Evolutionary conservation across 2,113 vertebrate genomes (phyloP).

Genomic region (Perognathus longimembris): DNA sequence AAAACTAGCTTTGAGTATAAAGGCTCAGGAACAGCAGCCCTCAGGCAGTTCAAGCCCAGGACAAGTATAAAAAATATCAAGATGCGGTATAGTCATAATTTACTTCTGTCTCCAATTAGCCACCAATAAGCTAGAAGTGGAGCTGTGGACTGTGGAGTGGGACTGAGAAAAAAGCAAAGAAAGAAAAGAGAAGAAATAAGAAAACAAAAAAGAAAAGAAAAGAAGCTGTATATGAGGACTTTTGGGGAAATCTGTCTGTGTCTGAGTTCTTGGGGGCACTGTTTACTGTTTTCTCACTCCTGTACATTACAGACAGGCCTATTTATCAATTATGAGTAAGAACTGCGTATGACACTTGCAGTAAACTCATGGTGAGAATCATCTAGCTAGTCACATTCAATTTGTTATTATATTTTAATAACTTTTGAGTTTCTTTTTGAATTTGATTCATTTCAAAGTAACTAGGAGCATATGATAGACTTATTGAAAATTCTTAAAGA

Average conservation of each 20-base stretch:
- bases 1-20: no score
- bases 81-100: no score
- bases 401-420: slow-evolving; percentile 63
- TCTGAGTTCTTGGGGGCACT: not conserved
- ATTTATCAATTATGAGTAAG: slow-evolving; percentile 49
- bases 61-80: no score
- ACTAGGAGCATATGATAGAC: slow-evolving; percentile 17
- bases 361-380: slow-evolving; percentile 43
- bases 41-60: no score
- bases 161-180: not conserved
- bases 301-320: slow-evolving; percentile 49
- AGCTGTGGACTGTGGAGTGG: no score
- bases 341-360: slow-evolving; percentile 28
- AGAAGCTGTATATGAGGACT: not conserved
- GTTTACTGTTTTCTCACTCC: slow-evolving; percentile 3
- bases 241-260: not conserved
- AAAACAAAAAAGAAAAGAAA: not conserved
- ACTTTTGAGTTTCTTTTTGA: slow-evolving; percentile 60
- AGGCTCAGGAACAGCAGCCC: no score
- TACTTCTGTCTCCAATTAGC: no score
- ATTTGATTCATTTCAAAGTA: slow-evolving; percentile 54
- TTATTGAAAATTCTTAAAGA: not conserved
- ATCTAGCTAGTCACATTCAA: slow-evolving; percentile 65
- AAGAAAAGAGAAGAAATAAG: not conserved
- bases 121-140: no score